Evolutionary conservation across 2,888 invertebrate species (phyloP).

Genomic region (Hirudinaria manillensis): DNA sequence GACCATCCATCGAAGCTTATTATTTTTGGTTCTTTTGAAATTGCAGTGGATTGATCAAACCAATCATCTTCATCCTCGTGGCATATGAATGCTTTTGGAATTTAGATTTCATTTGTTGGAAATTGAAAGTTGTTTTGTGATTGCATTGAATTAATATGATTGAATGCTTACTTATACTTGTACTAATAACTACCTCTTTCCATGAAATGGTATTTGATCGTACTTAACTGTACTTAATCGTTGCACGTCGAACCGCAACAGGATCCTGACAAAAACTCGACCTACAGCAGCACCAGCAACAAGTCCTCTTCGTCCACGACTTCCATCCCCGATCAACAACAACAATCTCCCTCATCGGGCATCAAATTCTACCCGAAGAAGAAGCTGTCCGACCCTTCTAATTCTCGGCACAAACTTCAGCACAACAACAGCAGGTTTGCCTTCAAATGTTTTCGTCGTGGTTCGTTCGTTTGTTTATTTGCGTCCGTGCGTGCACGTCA

Average conservation of each 20-base stretch:
- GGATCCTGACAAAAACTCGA: conserved; percentile 10
- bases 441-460: not conserved
- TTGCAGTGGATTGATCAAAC: too few species aligned
- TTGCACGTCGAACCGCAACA: not conserved
- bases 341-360: conserved; percentile 7
- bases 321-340: not conserved
- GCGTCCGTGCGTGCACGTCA: not conserved
- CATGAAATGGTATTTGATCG: too few species aligned
- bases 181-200: too few species aligned
- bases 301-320: conserved; percentile 6
- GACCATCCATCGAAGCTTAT: too few species aligned
- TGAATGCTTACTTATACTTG: too few species aligned
- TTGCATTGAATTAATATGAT: too few species aligned
- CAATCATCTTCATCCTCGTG: too few species aligned
- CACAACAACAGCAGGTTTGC: not conserved
- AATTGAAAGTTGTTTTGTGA: too few species aligned
- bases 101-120: too few species aligned
- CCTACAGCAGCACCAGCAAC: conserved; percentile 5
- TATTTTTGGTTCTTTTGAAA: too few species aligned
- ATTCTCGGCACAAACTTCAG: not conserved
- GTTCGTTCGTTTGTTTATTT: not conserved
- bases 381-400: not conserved
- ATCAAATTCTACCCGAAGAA: conserved; percentile 6
- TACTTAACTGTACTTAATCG: too few species aligned
- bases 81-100: too few species aligned